Base-by-base conservation (phyloP, 2,113 vertebrate species). In the Chaetorhynchus papuensis region DNA sequence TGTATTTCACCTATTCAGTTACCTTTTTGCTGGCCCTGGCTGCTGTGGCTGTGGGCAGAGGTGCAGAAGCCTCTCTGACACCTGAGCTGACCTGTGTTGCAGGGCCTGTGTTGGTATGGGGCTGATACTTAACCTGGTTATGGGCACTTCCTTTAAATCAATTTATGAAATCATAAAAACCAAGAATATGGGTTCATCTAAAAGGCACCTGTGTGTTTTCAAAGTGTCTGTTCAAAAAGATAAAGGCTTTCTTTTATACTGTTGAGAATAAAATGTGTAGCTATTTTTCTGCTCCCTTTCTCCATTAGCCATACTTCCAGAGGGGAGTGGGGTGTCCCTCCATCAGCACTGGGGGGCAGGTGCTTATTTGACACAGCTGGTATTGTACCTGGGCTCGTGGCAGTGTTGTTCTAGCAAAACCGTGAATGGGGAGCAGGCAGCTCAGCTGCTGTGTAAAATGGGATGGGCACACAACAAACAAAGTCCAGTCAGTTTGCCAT, bases 261-360 rank as follows among this genome's bases (percentile, higher is more conserved):
- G 20, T 7, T 49, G n/a, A 69, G 53, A 83, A 31, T 14, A 31
- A 68, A 82, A 82, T 0, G 1, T 0, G 3, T 2, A 26, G 57
- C 33, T 83, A 1, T 28, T 75, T 52, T 59, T 35, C 61, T 54
- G 45, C 16, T 68, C 13, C 28, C 19, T 54, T 91, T 56, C 27
- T 64, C n/a, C 42, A 13, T 27, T 85, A 45, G 8, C 1, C 0
- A 2, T 35, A 6, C 35, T 27, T 41, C 31, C 8, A 27, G n/a
- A n/a, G 63, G 37, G 35, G 42, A 21, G 0, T 7, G 3, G 4
- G 12, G 19, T 23, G 12, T 21, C 19, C 15, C 33, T n/a, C 52
- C 59, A 13, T 16, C 19, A 31, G 41, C 63, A 6, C 44, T 16
- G 22, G 12, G 22, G 12, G 37, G 35, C 60, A 66, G 68, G 10